Conservation (phyloP, 2,888 invertebrate species). For the Polia nebulosa region DNA sequence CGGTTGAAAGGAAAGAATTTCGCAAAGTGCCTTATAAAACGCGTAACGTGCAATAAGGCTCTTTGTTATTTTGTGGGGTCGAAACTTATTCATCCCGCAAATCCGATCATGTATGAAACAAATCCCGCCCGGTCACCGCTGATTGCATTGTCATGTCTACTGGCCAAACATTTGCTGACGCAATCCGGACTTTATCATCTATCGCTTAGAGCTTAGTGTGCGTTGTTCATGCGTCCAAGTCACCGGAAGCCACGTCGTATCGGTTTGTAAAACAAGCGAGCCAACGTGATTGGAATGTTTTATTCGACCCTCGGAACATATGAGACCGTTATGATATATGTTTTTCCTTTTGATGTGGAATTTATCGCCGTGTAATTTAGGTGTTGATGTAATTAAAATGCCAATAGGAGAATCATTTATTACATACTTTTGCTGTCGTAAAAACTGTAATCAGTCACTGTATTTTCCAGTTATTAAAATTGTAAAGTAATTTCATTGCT, state of each 20-base stretch:
- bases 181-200: slow-evolving; percentile 66
- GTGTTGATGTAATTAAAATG: slow-evolving; percentile 76
- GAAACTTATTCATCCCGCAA: slow-evolving; percentile 91
- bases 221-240: slow-evolving; percentile 56
- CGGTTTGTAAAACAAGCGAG: slow-evolving; percentile 90
- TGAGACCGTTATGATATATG: slow-evolving; percentile 89
- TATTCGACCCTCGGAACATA: slow-evolving; percentile 88
- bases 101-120: slow-evolving; percentile 91
- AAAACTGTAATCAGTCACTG: too few relatives aligned
- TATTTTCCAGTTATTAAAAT: not conserved
- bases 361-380: slow-evolving; percentile 78
- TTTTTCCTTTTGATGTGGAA: slow-evolving; percentile 85
- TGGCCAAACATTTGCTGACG: slow-evolving; percentile 66
- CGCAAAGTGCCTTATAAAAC: slow-evolving; percentile 87
- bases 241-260: slow-evolving; percentile 84
- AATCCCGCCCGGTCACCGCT: slow-evolving; percentile 91
- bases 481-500: not conserved
- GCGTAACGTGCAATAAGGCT: slow-evolving; percentile 86
- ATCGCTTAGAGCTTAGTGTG: slow-evolving; percentile 33
- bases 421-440: too few relatives aligned
- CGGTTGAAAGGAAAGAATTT: slow-evolving; percentile 81
- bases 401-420: not conserved
- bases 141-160: slow-evolving; percentile 91
- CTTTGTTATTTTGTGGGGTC: slow-evolving; percentile 90
- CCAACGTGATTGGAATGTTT: slow-evolving; percentile 90